Evolutionary conservation across 2,113 vertebrate genomes (phyloP), one percentile per base, ranked within the genome.

Genomic region (Ellobius talpinus): DNA sequence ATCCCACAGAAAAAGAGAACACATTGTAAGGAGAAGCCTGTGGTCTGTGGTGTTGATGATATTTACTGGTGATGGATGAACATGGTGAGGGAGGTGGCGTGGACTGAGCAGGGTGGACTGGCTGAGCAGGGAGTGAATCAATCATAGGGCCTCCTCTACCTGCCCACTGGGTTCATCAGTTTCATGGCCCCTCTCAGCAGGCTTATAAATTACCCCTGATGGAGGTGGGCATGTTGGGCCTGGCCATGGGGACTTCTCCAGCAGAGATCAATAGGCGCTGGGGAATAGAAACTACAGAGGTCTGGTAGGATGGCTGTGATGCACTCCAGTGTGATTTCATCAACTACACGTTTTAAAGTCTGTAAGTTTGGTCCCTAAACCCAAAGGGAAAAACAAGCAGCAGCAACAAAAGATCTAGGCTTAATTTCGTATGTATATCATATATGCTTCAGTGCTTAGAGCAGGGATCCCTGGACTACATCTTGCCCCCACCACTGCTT

Each of bases 31-130:
- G 91, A 90, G 89, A 94, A 91, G 90, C 96, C 95, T 58, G 70
- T 33, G 95, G 96, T 93, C 92, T 91, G 66, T 58, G 63, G 96
- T 36, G 94, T 96, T 98, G 98, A 98, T 97, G 98, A 97, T 98
- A 98, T 98, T 98, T 98, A 96, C 98, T 79, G 66, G 96, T 98
- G 98, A 99, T 98, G 98, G 98, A 98, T 99, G 98, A 97, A 97
- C 89, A 95, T 91, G 97, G 98, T 63, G 91, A 97, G 95, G 0
- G 66, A 94, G 90, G 94, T 77, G 88, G 97, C 0, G 4, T 90
- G 93, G 96, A 94, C 97, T 97, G 97, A 98, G 96, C 96, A 97
- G 98, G 98, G 98, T 97, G 96, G 97, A 97, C 97, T 97, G 97
- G 98, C 98, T 98, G 98, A 98, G 97, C 97, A 90, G 70, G 95